A percentile compares a stretch with the other conserved stretches of the same genome.
phyloP scores from a whole-genome alignment of 2,113 vertebrate genomes.

The Pteropus alecto region DNA sequence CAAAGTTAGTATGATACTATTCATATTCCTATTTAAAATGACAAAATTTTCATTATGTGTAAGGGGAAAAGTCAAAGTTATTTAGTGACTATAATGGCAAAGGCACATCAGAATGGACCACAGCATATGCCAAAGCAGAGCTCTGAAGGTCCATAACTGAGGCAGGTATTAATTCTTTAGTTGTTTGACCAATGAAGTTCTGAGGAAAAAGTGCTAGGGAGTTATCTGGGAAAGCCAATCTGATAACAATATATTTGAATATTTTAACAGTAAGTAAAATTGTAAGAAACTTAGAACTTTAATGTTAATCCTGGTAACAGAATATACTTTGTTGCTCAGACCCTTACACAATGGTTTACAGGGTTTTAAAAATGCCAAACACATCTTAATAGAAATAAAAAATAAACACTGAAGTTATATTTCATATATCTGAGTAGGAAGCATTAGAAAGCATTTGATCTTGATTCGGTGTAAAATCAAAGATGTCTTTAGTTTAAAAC shows the following conservation, averaged over 20 bases:
- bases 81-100: not conserved
- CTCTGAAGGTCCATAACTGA: not conserved
- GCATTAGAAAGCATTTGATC: constrained; percentile 22
- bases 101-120: not conserved
- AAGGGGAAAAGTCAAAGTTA: not conserved
- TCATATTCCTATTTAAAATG: not conserved
- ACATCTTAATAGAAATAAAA: not conserved
- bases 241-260: not conserved
- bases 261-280: constrained; percentile 2
- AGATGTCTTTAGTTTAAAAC: constrained; percentile 43
- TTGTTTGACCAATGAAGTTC: not conserved
- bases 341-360: not conserved
- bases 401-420: not conserved
- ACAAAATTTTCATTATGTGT: not conserved
- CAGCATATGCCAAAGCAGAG: not conserved
- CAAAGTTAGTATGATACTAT: not conserved
- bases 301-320: not conserved
- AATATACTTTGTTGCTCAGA: not conserved
- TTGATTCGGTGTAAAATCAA: constrained; percentile 43
- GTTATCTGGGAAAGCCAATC: not conserved
- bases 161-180: not conserved
- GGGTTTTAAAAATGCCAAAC: not conserved
- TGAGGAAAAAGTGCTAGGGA: not conserved
- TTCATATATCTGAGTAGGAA: not conserved
- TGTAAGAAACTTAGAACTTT: not conserved